A percentile compares a stretch with the other conserved stretches of the same genome.
Evolutionary conservation across 1,140 invertebrate species (phyloP).

Genomic region (Lasioglossum albipes): DNA sequence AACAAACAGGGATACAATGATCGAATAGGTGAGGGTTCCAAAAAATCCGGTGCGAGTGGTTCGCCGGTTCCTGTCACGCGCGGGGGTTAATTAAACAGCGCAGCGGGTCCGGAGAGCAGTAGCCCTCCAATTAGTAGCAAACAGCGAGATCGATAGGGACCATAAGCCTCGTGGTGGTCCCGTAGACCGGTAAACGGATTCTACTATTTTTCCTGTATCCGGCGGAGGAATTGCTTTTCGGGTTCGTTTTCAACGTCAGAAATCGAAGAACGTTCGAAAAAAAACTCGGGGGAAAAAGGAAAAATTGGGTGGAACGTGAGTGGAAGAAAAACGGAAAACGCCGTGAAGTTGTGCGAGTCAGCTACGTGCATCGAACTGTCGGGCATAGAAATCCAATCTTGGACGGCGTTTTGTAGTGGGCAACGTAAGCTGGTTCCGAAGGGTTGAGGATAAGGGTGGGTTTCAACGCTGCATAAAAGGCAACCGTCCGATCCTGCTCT

Average conservation of each 20-base stretch:
- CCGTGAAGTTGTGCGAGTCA: slow-evolving; percentile 15
- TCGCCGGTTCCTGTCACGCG: not conserved
- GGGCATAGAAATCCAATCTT: slow-evolving; percentile 51
- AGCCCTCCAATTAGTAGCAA: slow-evolving; percentile 32
- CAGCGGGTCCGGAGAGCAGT: not conserved
- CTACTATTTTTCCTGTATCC: not conserved
- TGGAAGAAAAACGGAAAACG: not conserved
- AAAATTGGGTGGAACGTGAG: too few relatives aligned
- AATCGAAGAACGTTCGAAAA: not conserved
- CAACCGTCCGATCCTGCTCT: slow-evolving; percentile 4
- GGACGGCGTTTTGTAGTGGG: slow-evolving; percentile 46
- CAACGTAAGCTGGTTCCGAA: slow-evolving; percentile 43
- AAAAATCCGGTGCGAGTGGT: too few relatives aligned
- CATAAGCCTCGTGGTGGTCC: slow-evolving; percentile 10
- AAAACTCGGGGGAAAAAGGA: not conserved
- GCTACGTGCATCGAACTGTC: slow-evolving; percentile 35
- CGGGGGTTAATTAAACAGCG: slow-evolving; percentile 28
- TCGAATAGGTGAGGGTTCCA: too few relatives aligned
- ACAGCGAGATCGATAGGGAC: slow-evolving; percentile 33
- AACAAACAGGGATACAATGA: too few relatives aligned
- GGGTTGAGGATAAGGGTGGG: slow-evolving; percentile 25
- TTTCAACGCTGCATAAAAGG: slow-evolving; percentile 53
- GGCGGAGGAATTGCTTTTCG: too few relatives aligned
- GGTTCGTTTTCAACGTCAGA: too few relatives aligned
- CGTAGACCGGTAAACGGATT: not conserved